phyloP scores from a whole-genome alignment of 2,888 invertebrate genomes.

The Hyalella azteca region DNA sequence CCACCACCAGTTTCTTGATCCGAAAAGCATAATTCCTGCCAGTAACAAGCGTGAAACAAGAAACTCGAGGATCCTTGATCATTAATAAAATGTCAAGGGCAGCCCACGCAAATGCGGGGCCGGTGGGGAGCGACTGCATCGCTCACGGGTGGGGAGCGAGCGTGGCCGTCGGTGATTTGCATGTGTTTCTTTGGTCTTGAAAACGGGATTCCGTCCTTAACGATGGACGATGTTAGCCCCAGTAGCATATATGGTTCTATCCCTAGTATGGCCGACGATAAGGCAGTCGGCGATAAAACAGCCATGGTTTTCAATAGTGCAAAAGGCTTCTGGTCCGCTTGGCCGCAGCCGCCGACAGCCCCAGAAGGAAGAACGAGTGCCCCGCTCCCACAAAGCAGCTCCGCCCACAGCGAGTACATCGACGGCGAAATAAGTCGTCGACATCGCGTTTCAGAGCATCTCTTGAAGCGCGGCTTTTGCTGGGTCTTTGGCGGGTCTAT shows the following conservation, averaged over 20 bases:
- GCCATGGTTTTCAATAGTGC: no score
- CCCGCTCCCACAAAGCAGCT: background rate
- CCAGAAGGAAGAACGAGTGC: background rate
- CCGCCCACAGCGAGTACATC: background rate
- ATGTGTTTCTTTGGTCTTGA: no score
- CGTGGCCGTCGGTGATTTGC: no score
- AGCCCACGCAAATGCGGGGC: background rate
- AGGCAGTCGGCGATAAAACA: no score
- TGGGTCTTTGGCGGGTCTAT: no score
- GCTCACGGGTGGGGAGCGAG: no score
- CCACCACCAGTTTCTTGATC: conserved; percentile 16
- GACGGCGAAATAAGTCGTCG: conserved; percentile 27
- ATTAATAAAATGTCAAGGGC: conserved; percentile 27
- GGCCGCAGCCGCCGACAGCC: background rate
- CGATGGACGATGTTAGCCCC: no score
- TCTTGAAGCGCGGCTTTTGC: no score
- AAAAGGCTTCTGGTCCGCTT: no score
- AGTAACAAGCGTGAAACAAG: conserved; percentile 35
- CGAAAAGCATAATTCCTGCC: conserved; percentile 25
- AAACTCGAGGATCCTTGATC: conserved; percentile 17
- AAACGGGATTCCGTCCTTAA: no score
- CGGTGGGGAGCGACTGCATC: background rate
- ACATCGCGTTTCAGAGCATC: conserved; percentile 13
- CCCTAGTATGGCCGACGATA: no score
- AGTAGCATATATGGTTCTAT: no score